Evolutionary conservation across 2,113 vertebrate species (phyloP).

Genomic region (Grammomys dolichurus): DNA sequence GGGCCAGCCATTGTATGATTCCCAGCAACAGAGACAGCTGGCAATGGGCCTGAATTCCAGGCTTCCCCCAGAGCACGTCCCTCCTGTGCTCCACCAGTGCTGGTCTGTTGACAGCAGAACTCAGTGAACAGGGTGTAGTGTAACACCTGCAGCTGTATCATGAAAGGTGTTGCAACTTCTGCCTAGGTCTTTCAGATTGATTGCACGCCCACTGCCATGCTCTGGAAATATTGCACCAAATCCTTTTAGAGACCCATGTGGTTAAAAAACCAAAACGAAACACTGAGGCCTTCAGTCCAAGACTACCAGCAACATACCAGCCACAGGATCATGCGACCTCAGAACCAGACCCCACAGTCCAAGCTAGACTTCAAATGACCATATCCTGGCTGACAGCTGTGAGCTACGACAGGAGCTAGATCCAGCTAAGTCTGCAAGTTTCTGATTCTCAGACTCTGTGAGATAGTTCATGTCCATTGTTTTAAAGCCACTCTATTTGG

Average conservation of each 20-base stretch:
- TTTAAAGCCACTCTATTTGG: not conserved
- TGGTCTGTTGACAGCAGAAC: not conserved
- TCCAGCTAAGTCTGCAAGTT: not conserved
- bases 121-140: not conserved
- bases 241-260: accelerated
- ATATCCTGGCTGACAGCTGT: not conserved
- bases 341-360: not conserved
- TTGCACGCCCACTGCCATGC: not conserved
- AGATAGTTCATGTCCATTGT: not conserved
- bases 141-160: not conserved
- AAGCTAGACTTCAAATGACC: not conserved
- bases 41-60: not conserved
- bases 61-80: not conserved
- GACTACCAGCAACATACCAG: not conserved
- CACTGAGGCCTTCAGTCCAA: not conserved
- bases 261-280: not conserved
- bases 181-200: not conserved
- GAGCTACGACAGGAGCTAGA: not conserved
- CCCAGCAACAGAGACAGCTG: not conserved
- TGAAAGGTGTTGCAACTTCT: not conserved
- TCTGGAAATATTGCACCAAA: not conserved
- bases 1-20: not conserved
- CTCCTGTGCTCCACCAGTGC: not conserved
- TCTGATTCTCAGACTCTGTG: not conserved
- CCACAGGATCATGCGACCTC: not conserved